Conservation (phyloP, 2,797 vertebrate genomes). For the Megalops cyprinoides region DNA sequence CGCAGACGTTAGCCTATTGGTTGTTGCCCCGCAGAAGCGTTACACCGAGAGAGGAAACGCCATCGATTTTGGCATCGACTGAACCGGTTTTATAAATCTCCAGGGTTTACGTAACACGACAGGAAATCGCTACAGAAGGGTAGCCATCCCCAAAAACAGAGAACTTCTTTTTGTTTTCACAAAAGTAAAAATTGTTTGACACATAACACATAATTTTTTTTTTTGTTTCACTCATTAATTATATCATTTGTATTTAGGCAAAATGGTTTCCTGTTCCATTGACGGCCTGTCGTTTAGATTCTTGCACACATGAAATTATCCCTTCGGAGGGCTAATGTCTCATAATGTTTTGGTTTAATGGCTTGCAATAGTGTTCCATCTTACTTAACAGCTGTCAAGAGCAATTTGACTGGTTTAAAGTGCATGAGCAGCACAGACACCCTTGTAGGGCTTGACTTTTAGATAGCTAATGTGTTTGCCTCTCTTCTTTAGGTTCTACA, state of each 20-base stretch:
- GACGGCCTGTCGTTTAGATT: slow-evolving; percentile 6
- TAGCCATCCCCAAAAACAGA: neutral
- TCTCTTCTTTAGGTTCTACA: slow-evolving; percentile 1
- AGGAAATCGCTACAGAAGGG: neutral
- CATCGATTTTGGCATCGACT: slow-evolving; percentile 37
- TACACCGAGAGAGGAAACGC: neutral
- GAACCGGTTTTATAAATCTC: slow-evolving; percentile 38
- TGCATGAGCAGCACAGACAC: slow-evolving; percentile 35
- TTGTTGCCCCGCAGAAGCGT: neutral
- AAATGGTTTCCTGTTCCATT: neutral
- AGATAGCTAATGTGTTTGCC: slow-evolving; percentile 19
- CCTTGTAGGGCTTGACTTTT: slow-evolving; percentile 33
- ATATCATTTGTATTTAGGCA: neutral
- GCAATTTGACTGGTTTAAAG: slow-evolving; percentile 42
- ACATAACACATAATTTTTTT: too few species aligned
- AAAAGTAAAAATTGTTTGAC: too few species aligned
- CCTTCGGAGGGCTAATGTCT: slow-evolving; percentile 31
- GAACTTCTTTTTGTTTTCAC: neutral
- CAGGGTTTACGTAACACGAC: neutral
- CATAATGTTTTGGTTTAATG: slow-evolving; percentile 39
- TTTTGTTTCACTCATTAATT: too few species aligned
- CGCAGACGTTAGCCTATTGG: slow-evolving; percentile 40
- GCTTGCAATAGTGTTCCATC: slow-evolving; percentile 35
- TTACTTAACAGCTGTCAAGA: slow-evolving; percentile 45
- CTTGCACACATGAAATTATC: neutral